Percentiles rank a stretch among this genome's conserved stretches.
Conservation (phyloP, 2,113 vertebrate species). For the Sturnus vulgaris region DNA sequence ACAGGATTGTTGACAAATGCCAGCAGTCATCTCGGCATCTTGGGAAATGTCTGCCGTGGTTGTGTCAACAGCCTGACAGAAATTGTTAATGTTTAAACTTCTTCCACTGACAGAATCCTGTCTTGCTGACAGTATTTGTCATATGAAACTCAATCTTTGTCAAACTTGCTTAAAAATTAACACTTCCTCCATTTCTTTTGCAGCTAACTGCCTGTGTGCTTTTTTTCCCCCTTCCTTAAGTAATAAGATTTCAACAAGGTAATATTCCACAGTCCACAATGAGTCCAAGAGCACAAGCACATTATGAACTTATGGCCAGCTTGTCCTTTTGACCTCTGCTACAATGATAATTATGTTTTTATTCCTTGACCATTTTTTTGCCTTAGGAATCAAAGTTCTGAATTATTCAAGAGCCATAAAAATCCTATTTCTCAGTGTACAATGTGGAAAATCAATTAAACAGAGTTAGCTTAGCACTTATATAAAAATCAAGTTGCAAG, state of each 20-base stretch:
- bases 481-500: constrained; percentile 60
- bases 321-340: constrained; percentile 75
- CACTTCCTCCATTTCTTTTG: constrained; percentile 81
- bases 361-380: constrained; percentile 63
- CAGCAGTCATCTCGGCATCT: constrained; percentile 99
- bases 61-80: constrained; percentile 99
- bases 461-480: constrained; percentile 51
- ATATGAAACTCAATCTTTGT: constrained; percentile 91
- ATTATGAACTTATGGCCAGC: constrained; percentile 59
- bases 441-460: constrained; percentile 71
- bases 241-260: constrained; percentile 71
- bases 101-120: constrained; percentile 96
- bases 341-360: constrained; percentile 69
- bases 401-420: constrained; percentile 73
- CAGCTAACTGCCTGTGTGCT: constrained; percentile 70
- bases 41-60: constrained; percentile 99
- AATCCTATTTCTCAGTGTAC: constrained; percentile 61
- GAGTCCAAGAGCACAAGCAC: constrained; percentile 28
- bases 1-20: constrained; percentile 99
- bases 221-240: constrained; percentile 55
- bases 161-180: constrained; percentile 89
- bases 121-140: constrained; percentile 98
- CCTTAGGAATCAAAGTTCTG: constrained; percentile 69
- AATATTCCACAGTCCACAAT: constrained; percentile 59
- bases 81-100: constrained; percentile 99